Percentiles rank a stretch among this genome's conserved stretches.
These are phyloP conservation scores for Tanytarsus gracilentus DNA, from an alignment of 2,888 invertebrate genomes.

Conservation along the genomic window DNA sequence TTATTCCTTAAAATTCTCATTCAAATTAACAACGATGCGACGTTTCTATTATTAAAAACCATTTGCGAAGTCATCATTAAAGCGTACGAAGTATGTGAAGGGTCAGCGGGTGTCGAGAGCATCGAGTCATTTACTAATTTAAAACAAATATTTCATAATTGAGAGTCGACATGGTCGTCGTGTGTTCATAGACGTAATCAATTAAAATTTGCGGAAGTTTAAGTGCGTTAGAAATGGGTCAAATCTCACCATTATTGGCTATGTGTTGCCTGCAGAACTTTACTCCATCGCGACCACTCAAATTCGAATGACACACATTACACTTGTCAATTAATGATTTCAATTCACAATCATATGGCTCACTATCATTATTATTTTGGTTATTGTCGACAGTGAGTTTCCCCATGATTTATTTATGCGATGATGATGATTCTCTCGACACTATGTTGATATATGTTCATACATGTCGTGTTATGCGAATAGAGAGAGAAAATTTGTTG, in stretches of 20 bases:
- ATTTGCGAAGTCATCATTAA: no score
- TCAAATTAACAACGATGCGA: no score
- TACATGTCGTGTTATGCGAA: no score
- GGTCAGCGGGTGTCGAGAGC: not conserved
- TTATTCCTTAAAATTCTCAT: no score
- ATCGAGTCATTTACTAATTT: conserved; percentile 25
- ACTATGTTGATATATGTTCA: not conserved
- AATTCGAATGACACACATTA: conserved; percentile 23
- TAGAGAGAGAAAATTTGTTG: no score
- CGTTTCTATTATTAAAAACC: no score
- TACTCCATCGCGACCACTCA: not conserved
- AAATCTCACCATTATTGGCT: conserved; percentile 3
- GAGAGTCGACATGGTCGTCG: not conserved
- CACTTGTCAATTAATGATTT: conserved; percentile 20
- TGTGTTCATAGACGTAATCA: not conserved
- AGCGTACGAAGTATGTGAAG: no score
- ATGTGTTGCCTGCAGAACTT: not conserved
- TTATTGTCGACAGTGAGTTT: not conserved
- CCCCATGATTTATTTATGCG: conserved; percentile 26
- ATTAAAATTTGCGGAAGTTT: not conserved
- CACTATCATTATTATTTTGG: not conserved
- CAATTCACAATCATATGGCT: conserved; percentile 14
- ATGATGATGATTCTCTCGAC: no score
- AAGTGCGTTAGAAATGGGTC: not conserved
- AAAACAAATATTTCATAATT: conserved; percentile 24